These are phyloP conservation scores for Catharus minimus DNA, from an alignment of 2,113 vertebrate species.

Conservation along the genomic window DNA sequence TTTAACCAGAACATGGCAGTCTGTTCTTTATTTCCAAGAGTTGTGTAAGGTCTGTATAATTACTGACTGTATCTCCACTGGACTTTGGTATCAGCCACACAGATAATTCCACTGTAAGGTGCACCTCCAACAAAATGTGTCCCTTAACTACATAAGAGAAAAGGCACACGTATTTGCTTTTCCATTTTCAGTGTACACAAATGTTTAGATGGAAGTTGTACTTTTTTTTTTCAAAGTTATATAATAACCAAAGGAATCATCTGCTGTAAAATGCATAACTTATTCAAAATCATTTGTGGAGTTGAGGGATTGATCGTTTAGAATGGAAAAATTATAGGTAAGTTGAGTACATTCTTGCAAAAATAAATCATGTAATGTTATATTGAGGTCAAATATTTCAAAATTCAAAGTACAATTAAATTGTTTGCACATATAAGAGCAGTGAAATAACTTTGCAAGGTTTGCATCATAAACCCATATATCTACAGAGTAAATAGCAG, in stretches of 20 bases:
- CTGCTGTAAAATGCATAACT: constrained; percentile 11
- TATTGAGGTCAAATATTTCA: constrained; percentile 9
- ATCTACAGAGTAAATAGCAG: neutral
- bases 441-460: constrained; percentile 7
- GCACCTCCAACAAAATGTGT: neutral
- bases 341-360: neutral
- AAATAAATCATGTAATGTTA: constrained; percentile 19
- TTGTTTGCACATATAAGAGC: neutral
- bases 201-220: constrained; percentile 23
- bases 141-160: neutral
- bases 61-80: neutral
- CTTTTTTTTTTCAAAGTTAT: neutral
- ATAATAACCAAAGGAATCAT: constrained; percentile 36
- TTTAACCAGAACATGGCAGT: neutral
- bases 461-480: neutral
- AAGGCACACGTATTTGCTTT: neutral
- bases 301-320: constrained; percentile 37
- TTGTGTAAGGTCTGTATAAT: neutral
- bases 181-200: neutral
- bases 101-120: neutral
- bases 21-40: neutral
- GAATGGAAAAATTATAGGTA: constrained; percentile 33
- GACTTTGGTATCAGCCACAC: too few species aligned
- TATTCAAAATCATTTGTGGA: constrained; percentile 8
- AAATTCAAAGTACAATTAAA: constrained; percentile 37